Base-by-base conservation (phyloP, 2,797 vertebrate species). In the Linurgus olivaceus region DNA sequence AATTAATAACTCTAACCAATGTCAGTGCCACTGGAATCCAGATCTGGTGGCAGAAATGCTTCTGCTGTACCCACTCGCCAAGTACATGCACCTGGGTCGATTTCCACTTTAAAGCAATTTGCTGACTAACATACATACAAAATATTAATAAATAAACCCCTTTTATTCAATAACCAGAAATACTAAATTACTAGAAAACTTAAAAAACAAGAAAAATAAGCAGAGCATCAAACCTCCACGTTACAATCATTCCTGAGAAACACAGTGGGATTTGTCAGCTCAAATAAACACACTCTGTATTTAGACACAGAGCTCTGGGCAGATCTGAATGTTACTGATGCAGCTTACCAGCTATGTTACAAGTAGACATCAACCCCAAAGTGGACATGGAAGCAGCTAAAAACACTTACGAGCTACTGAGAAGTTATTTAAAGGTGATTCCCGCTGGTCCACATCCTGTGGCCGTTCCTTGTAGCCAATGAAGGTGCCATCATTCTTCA, bases 391-490 rank as follows among this genome's bases (percentile, higher is more conserved):
- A 24, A 88, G 23, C 50, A 68, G 7, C 13, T 67, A 37, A 35
- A 82, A 90, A 97, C 97, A 98, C 99, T 99, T 97, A 99, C 99
- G 99, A 91, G 99, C 99, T 97, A 99, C 99, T 3, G 99, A 99
- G 98, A 99, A 99, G 98, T 99, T 99, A 98, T 99, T 99, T 96
- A 99, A 98, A 66, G 99, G 99, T 5, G 99, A 98, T 97, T 99
- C 99, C 67, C 99, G 98, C 96, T 99, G 99, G 97, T 99, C 99
- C 57, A 99, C 98, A 66, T 99, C 99, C 98, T 99, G 99, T 0
- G 99, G 99, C 54, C 99, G 98, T 48, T 99, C 99, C 98, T 99
- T 99, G 98, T 99, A 99, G 93, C 99, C 99, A 37, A 99, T 99
- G 97, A 99, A 99, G 0, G 99, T 99, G 96, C 99, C 99, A 17